Percentiles rank a stretch among this genome's conserved stretches.
Conservation (phyloP, 2,113 vertebrate genomes). For the Osmerus eperlanus region DNA sequence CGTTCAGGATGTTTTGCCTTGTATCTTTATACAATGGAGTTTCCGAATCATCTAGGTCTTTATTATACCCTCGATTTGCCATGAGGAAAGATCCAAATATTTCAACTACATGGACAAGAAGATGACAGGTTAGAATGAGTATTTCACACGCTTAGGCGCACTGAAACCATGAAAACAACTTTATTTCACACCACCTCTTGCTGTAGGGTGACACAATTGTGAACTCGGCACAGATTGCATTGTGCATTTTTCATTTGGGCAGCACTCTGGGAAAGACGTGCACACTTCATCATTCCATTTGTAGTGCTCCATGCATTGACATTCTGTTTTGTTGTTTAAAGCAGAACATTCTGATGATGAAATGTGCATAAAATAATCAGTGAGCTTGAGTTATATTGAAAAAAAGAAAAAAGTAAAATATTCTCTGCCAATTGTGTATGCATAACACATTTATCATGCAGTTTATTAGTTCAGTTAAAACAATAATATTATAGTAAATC, state of each 20-base stretch:
- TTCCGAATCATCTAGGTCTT: background rate
- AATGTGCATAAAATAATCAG: background rate
- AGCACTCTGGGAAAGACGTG: background rate
- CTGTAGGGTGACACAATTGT: conserved; percentile 23
- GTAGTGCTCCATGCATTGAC: fast-evolving
- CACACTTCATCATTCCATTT: conserved; percentile 34
- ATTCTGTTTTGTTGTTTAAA: fast-evolving
- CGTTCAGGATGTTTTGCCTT: fast-evolving
- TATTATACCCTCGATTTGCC: background rate
- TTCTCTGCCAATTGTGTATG: background rate
- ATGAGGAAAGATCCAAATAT: background rate
- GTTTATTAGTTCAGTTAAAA: background rate
- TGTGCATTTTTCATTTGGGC: fast-evolving
- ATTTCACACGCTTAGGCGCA: background rate
- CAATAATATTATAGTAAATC: background rate
- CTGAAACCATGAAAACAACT: conserved; percentile 1
- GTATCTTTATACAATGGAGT: background rate
- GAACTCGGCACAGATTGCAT: fast-evolving
- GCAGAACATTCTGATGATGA: conserved; percentile 30
- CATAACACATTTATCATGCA: too few species aligned
- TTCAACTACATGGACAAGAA: background rate
- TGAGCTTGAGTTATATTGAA: background rate
- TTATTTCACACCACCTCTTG: conserved; percentile 39
- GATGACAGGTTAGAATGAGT: background rate
- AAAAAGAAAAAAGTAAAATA: background rate